Evolutionary conservation across 2,113 vertebrate genomes (phyloP), one percentile per base, ranked within the genome.

Genomic region (Notechis scutatus): DNA sequence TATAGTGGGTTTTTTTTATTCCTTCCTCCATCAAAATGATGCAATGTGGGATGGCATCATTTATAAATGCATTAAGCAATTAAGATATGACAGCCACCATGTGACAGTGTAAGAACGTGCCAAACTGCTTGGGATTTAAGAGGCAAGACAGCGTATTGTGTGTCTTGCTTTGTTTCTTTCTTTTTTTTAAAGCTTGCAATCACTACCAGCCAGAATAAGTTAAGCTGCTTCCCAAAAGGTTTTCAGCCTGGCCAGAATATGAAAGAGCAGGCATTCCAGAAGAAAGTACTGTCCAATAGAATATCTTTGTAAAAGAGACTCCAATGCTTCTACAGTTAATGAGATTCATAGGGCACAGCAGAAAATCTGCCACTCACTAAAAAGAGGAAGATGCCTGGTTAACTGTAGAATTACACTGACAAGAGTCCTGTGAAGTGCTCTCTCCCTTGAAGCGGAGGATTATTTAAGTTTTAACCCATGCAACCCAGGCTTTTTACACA

Each of bases 41-140:
- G 86, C 34, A 89, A 92, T 42, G 39, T 56, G 88, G 74, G 93
- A 92, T 81, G 64, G 64, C 64, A 91, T 2, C 47, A 61, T 88
- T 85, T 56, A 90, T 87, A 96, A 93, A 34, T 92, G 29, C 64
- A 94, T 1, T n/a, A 92, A 95, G 0, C n/a, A 85, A 95, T 95
- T 95, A 91, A 93, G 91, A 90, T 18, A 69, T 90, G 47, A 91
- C 81, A 85, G n/a, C 0, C 57, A 93, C 26, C 54, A 42, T 7
- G 10, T 47, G 95, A 85, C 54, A 93, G 90, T n/a, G 59, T 88
- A 56, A 92, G 45, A 93, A 24, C 20, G 50, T 34, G 86, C 45
- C 64, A 39, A 74, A 23, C 23, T 18, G 7, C 34, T 87, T 29
- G 18, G 47, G 15, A n/a, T 91, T 91, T 95, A 94, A 94, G 91